Conservation (phyloP, 2,888 invertebrate genomes). For the Drosophila formosana region DNA sequence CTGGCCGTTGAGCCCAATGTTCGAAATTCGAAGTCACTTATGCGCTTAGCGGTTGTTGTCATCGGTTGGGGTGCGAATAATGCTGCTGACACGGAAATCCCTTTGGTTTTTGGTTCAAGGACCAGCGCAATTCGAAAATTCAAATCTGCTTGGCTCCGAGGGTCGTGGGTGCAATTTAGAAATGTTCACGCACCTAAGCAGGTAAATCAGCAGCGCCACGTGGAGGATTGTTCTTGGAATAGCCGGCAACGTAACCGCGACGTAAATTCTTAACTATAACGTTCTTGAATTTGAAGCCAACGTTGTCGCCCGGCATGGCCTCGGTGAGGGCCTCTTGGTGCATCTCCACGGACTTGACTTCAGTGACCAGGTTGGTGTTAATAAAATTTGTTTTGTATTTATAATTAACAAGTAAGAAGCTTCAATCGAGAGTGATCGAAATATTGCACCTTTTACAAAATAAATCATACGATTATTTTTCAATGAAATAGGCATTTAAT, state of each 20-base stretch:
- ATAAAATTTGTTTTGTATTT: no score
- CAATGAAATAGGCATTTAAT: no score
- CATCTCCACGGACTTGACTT: slow-evolving; percentile 99
- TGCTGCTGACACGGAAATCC: no score
- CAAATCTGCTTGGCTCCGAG: neutral
- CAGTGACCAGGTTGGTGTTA: slow-evolving; percentile 93
- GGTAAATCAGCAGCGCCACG: slow-evolving; percentile 95
- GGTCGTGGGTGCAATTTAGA: neutral
- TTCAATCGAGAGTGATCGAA: no score
- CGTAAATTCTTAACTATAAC: slow-evolving; percentile 99
- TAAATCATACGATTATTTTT: no score
- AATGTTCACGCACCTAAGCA: slow-evolving; percentile 89
- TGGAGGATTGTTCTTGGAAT: slow-evolving; percentile 98
- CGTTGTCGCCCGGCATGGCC: slow-evolving; percentile 99
- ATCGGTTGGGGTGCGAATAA: no score
- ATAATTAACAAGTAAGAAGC: no score
- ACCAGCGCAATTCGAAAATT: neutral
- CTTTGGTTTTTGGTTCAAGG: no score
- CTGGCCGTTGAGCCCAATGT: no score
- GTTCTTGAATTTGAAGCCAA: slow-evolving; percentile 99
- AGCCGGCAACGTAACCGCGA: slow-evolving; percentile 98
- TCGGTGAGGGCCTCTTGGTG: slow-evolving; percentile 98
- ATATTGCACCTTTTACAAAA: no score
- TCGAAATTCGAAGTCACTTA: no score
- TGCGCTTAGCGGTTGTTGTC: no score